A percentile compares a stretch with the other conserved stretches of the same genome.
Evolutionary conservation across 2,888 invertebrate genomes (phyloP).

Genomic region (Rhingia rostrata): DNA sequence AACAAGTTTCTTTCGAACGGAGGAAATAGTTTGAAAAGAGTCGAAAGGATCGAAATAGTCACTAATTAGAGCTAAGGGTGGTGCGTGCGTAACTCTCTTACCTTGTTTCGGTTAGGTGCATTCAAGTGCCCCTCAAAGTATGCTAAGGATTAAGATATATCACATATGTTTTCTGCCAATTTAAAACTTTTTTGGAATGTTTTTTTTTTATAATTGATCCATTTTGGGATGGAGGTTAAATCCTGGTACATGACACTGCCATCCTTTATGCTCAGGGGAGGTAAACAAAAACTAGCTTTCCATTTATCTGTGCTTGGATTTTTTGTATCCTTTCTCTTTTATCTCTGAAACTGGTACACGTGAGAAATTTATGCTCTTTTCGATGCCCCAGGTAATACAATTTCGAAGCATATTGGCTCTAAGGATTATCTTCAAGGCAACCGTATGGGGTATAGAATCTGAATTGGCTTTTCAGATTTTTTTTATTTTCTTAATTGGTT

Average conservation of each 20-base stretch:
- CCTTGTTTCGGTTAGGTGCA: too few species aligned
- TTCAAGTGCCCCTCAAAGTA: too few species aligned
- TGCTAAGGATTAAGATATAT: too few species aligned
- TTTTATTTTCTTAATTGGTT: slow-evolving; percentile 8
- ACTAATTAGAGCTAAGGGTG: slow-evolving; percentile 7
- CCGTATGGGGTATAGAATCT: not conserved
- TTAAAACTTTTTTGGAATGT: too few species aligned
- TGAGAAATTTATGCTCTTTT: slow-evolving; percentile 2
- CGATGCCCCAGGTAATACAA: slow-evolving; percentile 1
- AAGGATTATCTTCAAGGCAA: slow-evolving; percentile 5
- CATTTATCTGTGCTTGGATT: not conserved
- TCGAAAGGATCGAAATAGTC: not conserved
- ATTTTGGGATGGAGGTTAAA: not conserved
- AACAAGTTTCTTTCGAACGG: slow-evolving; percentile 17
- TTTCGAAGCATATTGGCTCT: slow-evolving; percentile 32
- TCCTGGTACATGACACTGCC: not conserved
- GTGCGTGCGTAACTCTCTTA: not conserved
- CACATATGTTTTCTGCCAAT: too few species aligned
- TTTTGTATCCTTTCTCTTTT: not conserved
- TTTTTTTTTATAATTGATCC: not conserved
- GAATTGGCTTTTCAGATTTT: slow-evolving; percentile 3
- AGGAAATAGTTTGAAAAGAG: slow-evolving; percentile 24
- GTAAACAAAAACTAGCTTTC: not conserved
- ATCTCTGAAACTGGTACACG: not conserved
- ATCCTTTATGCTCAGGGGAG: not conserved